Conservation (phyloP, 2,113 vertebrate genomes). For the Phrynosoma blainvillii region DNA sequence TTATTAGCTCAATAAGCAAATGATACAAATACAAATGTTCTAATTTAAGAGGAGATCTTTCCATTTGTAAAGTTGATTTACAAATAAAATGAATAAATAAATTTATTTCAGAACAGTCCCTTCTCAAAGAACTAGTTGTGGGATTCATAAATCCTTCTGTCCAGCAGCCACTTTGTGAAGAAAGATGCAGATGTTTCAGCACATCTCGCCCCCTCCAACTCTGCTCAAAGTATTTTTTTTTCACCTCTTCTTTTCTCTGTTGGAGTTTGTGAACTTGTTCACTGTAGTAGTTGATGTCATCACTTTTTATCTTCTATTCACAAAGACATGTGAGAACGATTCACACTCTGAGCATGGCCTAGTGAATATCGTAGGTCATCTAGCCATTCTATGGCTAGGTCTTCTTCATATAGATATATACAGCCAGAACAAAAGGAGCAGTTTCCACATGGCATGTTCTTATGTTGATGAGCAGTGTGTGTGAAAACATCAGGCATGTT, state of each 20-base stretch:
- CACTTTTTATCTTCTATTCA: background rate
- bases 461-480: background rate
- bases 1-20: too few species aligned
- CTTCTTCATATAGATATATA: background rate
- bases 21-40: too few species aligned
- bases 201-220: too few species aligned
- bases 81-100: too few species aligned
- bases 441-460: background rate
- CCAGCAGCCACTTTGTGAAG: background rate
- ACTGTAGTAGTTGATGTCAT: background rate
- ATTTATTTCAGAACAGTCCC: background rate
- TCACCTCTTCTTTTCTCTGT: too few species aligned
- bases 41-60: too few species aligned
- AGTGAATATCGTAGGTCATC: background rate
- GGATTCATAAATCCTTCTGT: background rate
- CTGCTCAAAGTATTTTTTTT: too few species aligned
- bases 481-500: background rate
- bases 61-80: too few species aligned
- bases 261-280: background rate
- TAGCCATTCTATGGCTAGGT: background rate
- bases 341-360: background rate
- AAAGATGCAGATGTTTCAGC: background rate
- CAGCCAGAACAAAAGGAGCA: background rate
- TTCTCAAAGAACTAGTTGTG: background rate
- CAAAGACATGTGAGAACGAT: background rate